Base-by-base conservation (phyloP, 2,797 vertebrate species). In the Limosa lapponica region DNA sequence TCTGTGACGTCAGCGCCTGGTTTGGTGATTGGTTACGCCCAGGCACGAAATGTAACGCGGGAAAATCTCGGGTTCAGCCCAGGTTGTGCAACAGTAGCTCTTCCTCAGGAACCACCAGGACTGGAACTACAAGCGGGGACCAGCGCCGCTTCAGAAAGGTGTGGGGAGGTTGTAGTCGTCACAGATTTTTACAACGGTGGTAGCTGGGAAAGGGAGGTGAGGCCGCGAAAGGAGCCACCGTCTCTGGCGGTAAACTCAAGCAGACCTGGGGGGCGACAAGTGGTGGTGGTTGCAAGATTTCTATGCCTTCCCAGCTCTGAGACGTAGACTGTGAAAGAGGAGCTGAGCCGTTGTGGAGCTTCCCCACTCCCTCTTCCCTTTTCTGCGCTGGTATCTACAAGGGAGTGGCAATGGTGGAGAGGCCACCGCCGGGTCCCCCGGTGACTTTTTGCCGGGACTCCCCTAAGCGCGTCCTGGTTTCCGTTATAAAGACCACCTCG, bases 1-100 rank as follows among this genome's bases (percentile, higher is more conserved):
- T 98, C 91, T n/a, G 19, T 39, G 79, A 52, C 7, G 91, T 67
- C 41, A 51, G 80, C 83, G 91, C 87, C 90, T 23, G 79, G 78
- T 90, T 64, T 62, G 24, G 27, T n/a, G 97, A 98, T 98, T 99
- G 98, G 99, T 88, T 81, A 95, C 91, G 93, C 97, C 98, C 98
- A 91, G 98, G 99, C 99, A 99, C 98, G 99, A 99, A 98, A 99
- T 99, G 98, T 98, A 99, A 99, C 99, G 98, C 99, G 99, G 99
- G 98, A 99, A 98, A 98, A 97, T 80, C 90, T 65, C 43, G 92
- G 95, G 93, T 77, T 30, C 67, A 79, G 87, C 83, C 55, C 44
- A 46, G 64, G 30, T 90, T 54, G 39, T 30, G 95, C 17, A 57
- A 81, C 89, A 88, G 96, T 11, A 41, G 39, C n/a, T 44, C 37